Evolutionary conservation across 2,797 vertebrate genomes (phyloP), one percentile per base, ranked within the genome.

Genomic region (Acipenser transmontanus): DNA sequence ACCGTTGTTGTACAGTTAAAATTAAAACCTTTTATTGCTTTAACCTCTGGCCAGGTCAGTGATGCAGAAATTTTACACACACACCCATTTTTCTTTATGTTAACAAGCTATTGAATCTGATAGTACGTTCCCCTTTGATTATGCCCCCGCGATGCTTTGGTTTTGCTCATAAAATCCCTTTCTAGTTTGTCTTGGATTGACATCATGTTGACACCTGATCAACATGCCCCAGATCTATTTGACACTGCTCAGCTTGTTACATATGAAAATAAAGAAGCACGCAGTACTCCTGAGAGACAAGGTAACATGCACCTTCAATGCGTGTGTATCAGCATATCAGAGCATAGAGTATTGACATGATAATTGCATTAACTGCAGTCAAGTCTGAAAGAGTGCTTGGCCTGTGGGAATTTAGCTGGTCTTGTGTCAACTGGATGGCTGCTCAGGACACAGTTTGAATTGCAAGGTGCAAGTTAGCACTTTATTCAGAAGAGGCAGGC

Each of bases 341-440:
- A 91, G 91, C 89, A 86, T 82, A 91, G 92, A 92, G 94, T 94
- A 94, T 93, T 95, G 95, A 96, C 94, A 95, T 96, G 94, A 94
- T 98, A 98, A 98, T 89, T 88, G 86, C 85, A 77, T 81, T 78
- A 80, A 80, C 92, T 96, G 89, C 91, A 93, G 94, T 94, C 90
- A 93, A 95, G 93, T 85, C 89, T 87, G 87, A 87, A 77, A 88
- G 88, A 88, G 73, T 83, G 81, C 17, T 76, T 84, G 76, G 82
- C 91, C 92, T 88, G 70, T 87, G 89, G 93, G 95, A 94, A 91
- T 87, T 91, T 85, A 90, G 88, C 80, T 86, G 90, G 90, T 93
- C 88, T 85, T 92, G 91, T 92, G 94, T 91, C 88, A 91, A 93
- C 93, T 93, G 92, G 93, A 93, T 93, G 91, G 89, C 89, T 94